Evolutionary conservation across 2,113 vertebrate species (phyloP).

Genomic region (Periophthalmodon schlosseri): DNA sequence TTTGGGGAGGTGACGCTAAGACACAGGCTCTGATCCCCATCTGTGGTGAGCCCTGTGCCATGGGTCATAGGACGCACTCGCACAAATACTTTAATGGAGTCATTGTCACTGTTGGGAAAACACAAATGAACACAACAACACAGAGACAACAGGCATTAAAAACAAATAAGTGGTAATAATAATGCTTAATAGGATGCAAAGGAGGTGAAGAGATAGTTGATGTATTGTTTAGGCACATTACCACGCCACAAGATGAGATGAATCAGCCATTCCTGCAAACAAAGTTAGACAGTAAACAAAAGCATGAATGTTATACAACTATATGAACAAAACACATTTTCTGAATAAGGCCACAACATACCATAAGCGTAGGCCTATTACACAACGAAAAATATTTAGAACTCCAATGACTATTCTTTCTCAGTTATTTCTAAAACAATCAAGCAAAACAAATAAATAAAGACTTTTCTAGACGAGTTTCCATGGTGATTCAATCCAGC

Average conservation of each 20-base stretch:
- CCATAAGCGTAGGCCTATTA: too few species aligned
- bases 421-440: too few species aligned
- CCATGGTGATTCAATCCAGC: too few species aligned
- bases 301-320: background rate
- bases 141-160: background rate
- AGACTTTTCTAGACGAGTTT: too few species aligned
- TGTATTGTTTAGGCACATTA: slow-evolving; percentile 26
- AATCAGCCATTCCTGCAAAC: slow-evolving; percentile 56
- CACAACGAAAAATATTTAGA: too few species aligned
- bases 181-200: background rate
- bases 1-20: slow-evolving; percentile 85
- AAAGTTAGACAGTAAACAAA: background rate
- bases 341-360: too few species aligned
- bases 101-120: slow-evolving; percentile 80
- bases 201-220: too few species aligned
- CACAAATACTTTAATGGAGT: slow-evolving; percentile 92
- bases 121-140: background rate
- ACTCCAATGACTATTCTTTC: too few species aligned
- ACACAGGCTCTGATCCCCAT: slow-evolving; percentile 85
- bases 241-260: slow-evolving; percentile 48
- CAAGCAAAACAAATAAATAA: too few species aligned
- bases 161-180: background rate
- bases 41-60: slow-evolving; percentile 61
- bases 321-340: too few species aligned
- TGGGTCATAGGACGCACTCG: slow-evolving; percentile 87